Conservation (phyloP, 2,797 vertebrate genomes). For the Epinephelus malabaricus region DNA sequence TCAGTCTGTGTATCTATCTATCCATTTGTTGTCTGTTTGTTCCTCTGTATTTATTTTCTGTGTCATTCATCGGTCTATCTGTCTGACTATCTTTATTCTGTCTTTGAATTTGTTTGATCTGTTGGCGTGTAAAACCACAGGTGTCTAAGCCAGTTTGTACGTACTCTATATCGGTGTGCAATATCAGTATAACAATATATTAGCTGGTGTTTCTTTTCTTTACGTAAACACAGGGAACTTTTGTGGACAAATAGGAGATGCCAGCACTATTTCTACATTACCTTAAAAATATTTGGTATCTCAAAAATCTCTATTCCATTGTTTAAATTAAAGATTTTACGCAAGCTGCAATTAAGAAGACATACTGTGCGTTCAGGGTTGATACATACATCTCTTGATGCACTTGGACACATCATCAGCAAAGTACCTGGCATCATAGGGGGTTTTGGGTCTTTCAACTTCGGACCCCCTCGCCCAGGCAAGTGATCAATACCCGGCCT, state of each 20-base stretch:
- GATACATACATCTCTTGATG: no score
- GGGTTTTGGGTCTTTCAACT: no score
- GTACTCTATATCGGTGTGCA: neutral
- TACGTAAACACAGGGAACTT: neutral
- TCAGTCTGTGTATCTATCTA: constrained; percentile 51
- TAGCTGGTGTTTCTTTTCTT: neutral
- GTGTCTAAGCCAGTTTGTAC: neutral
- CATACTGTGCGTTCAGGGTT: no score
- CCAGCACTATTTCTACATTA: neutral
- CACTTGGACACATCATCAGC: no score
- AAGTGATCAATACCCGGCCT: no score
- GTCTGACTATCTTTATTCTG: neutral
- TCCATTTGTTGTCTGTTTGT: constrained; percentile 42
- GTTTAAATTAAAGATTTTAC: no score
- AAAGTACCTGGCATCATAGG: no score
- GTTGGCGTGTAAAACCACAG: neutral
- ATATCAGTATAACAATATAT: neutral
- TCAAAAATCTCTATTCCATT: neutral
- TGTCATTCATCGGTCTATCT: constrained; percentile 22
- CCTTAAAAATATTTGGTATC: neutral
- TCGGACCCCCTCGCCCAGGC: no score
- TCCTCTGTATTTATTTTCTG: constrained; percentile 18
- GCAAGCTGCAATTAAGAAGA: no score
- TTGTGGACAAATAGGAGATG: neutral
- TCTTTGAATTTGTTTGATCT: constrained; percentile 10